Percentiles rank a stretch among this genome's conserved stretches.
Evolutionary conservation across 2,113 vertebrate species (phyloP).

Genomic region (Uria aalge): DNA sequence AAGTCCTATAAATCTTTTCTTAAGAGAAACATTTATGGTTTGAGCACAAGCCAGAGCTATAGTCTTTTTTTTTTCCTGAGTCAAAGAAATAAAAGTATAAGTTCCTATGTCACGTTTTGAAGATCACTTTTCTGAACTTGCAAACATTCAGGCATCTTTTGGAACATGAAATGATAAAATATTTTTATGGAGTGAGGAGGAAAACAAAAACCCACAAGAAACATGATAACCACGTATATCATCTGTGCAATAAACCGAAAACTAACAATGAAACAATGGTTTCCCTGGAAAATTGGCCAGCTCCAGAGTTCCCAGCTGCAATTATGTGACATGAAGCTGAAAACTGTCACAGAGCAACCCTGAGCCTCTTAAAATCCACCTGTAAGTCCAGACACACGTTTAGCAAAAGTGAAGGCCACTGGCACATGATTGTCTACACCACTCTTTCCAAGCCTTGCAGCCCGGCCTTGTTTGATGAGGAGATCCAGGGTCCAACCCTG

Average conservation of each 20-base stretch:
- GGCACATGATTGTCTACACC: not conserved
- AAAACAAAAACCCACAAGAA: slow-evolving; percentile 16
- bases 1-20: not conserved
- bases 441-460: not conserved
- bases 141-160: not conserved
- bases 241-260: not conserved
- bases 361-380: not conserved
- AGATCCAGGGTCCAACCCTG: not conserved
- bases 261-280: not conserved
- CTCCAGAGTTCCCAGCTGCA: not conserved
- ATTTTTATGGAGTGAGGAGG: not conserved
- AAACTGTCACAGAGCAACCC: not conserved
- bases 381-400: not conserved
- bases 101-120: not conserved
- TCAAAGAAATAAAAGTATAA: not conserved
- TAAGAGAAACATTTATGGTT: not conserved
- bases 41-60: not conserved
- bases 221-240: not conserved
- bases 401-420: not conserved
- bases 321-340: not conserved
- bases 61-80: not conserved
- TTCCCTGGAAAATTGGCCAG: not conserved
- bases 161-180: not conserved
- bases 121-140: not conserved
- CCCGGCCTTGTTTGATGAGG: not conserved